Base-by-base conservation (phyloP, 2,113 vertebrate species). In the Cynocephalus volans region DNA sequence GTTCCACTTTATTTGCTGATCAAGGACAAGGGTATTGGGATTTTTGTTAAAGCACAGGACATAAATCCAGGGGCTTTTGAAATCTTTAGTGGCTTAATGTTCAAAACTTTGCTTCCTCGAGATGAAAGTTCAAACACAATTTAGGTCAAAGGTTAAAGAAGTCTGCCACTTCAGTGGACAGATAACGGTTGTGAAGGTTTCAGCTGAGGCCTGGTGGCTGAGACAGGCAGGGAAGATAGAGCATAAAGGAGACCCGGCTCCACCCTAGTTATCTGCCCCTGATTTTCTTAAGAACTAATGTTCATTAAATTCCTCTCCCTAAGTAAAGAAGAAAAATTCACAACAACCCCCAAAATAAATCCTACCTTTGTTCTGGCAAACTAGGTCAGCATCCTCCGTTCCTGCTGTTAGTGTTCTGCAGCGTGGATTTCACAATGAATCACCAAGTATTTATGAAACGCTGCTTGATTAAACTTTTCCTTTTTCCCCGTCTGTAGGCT, bases 361-460 rank as follows among this genome's bases (percentile, higher is more conserved):
- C 98, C 98, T 96, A 95, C 95, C 98, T 98, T 98, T 98, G 98
- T 98, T 98, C 96, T 98, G 94, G 82, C 95, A 98, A 98, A 98
- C 89, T 97, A 97, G 96, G 97, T 98, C 98, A 98, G 97, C 67
- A 0, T 97, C 96, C 56, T 92, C 93, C 82, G 93, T 79, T 72
- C 92, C 93, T 41, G 86, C 97, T 91, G 95, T 89, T 96, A 93
- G 67, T 97, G 96, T 98, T 97, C 97, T 97, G 96, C 90, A 76
- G 62, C 26, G 12, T 79, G 81, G 93, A 10, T 62, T 96, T 97
- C 91, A 82, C 76, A 62, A 84, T 58, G 97, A 98, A 95, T 70
- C 96, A 89, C 80, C 80, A 97, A 95, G 96, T 97, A 98, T 97
- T 98, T 98, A 97, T 90, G 96, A 98, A 98, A 96, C 92, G 69